Percentiles rank a stretch among this genome's conserved stretches.
Conservation (phyloP, 2,888 invertebrate species). For the Apotomis capreana region DNA sequence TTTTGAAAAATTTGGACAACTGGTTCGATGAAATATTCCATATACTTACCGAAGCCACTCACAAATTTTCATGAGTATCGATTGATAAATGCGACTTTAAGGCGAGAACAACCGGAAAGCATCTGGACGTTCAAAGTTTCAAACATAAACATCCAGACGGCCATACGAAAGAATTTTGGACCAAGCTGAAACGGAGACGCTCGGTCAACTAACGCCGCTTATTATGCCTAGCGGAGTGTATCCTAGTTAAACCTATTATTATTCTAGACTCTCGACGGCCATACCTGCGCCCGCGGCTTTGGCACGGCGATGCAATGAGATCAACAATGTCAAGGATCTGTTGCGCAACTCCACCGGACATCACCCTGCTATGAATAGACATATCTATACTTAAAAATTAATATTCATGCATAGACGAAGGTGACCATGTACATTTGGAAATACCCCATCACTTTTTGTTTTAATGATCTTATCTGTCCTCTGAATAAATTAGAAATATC, state of each 20-base stretch:
- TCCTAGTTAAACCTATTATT: slow-evolving; percentile 37
- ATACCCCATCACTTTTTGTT: slow-evolving; percentile 31
- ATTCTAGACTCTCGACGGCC: slow-evolving; percentile 51
- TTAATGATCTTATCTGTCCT: slow-evolving; percentile 28
- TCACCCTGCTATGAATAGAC: slow-evolving; percentile 41
- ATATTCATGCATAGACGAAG: slow-evolving; percentile 38
- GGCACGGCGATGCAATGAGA: slow-evolving; percentile 63
- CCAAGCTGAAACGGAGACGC: not conserved
- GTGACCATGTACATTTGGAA: slow-evolving; percentile 37
- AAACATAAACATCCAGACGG: no score
- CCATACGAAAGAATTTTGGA: not conserved
- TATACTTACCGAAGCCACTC: no score
- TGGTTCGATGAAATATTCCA: no score
- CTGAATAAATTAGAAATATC: slow-evolving; percentile 20
- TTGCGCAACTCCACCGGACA: slow-evolving; percentile 56
- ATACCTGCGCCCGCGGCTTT: slow-evolving; percentile 56
- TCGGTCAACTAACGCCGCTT: not conserved
- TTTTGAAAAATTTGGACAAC: no score
- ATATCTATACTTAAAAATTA: slow-evolving; percentile 32
- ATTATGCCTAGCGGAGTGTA: slow-evolving; percentile 34
- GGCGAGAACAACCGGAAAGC: no score
- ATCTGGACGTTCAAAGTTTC: no score
- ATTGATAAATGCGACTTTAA: no score
- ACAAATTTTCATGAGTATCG: no score
- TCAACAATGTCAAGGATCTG: slow-evolving; percentile 75